Base-by-base conservation (phyloP, 2,113 vertebrate species). In the Pangasianodon gigas region DNA sequence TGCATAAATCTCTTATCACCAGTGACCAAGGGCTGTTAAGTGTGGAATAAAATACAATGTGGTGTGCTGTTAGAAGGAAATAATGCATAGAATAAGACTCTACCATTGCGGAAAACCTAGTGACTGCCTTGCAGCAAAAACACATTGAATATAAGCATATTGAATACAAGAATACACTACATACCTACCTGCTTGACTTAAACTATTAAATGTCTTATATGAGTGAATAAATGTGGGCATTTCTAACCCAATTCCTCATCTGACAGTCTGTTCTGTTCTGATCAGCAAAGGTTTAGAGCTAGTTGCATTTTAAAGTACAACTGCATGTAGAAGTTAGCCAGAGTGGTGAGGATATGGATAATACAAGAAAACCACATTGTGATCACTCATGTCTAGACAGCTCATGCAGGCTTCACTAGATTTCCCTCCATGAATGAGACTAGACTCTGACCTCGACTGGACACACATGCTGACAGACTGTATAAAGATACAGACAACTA, bases 381-480 rank as follows among this genome's bases (percentile, higher is more conserved):
- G 51, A 81, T 81, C 48, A 81, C 46, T 81, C 77, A 18, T 52
- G 77, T 52, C 48, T 81, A 81, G 79, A 54, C 79, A 81, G 51
- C 79, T 82, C n/a, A 82, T 54, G 48, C 79, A 56, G 51, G 16
- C 29, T 32, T 82, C 29, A 82, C 79, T 32, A 54, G 51, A 82
- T n/a, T 82, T 82, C 79, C 54, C 29, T n/a, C 79, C 14, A 18
- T 82, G 29, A 54, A 19, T 32, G 51, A 54, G n/a, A n/a, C 2
- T 54, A n/a, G 48, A 14, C 6, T 9, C 13, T 51, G 24, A 29
- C 4, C 26, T 51, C 2, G 77, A 51, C 26, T 54, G 29, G 51
- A 19, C 51, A 32, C 46, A 1, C 48, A 16, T 24, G 16, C 79
- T 21, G 48, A 18, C 51, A 82, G 79, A 54, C 51, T 32, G 16